Conservation (phyloP, 2,888 invertebrate genomes). For the Agonopterix subpropinquella region DNA sequence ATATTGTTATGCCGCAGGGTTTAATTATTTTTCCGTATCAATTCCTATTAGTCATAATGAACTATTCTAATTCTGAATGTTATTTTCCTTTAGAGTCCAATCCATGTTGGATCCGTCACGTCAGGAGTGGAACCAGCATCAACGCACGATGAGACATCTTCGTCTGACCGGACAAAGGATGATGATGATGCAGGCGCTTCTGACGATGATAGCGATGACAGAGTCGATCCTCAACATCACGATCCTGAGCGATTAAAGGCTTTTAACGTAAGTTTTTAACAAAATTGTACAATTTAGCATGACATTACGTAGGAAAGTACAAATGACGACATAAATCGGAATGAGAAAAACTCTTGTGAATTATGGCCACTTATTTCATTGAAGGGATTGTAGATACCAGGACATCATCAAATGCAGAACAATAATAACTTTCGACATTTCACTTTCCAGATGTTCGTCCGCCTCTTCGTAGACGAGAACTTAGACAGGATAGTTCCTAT, state of each 20-base stretch:
- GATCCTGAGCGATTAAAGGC: slow-evolving; percentile 97
- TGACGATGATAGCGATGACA: slow-evolving; percentile 94
- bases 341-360: too few relatives aligned
- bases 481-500: slow-evolving; percentile 97
- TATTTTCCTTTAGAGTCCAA: slow-evolving; percentile 79
- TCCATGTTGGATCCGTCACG: slow-evolving; percentile 73
- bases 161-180: slow-evolving; percentile 91
- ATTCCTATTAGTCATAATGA: too few relatives aligned
- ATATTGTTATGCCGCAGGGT: too few relatives aligned
- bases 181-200: slow-evolving; percentile 77
- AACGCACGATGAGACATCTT: slow-evolving; percentile 91
- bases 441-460: slow-evolving; percentile 94
- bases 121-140: slow-evolving; percentile 74
- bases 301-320: too few relatives aligned
- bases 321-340: too few relatives aligned
- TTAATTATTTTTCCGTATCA: too few relatives aligned
- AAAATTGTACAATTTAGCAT: not conserved
- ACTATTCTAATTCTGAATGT: too few relatives aligned
- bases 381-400: too few relatives aligned
- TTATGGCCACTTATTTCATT: too few relatives aligned
- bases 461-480: slow-evolving; percentile 97
- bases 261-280: slow-evolving; percentile 87
- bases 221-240: slow-evolving; percentile 90
- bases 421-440: too few relatives aligned
- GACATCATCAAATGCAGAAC: too few relatives aligned